These are phyloP conservation scores for Aphodius granarius DNA, from an alignment of 2,888 invertebrate species.

Conservation along the genomic window DNA sequence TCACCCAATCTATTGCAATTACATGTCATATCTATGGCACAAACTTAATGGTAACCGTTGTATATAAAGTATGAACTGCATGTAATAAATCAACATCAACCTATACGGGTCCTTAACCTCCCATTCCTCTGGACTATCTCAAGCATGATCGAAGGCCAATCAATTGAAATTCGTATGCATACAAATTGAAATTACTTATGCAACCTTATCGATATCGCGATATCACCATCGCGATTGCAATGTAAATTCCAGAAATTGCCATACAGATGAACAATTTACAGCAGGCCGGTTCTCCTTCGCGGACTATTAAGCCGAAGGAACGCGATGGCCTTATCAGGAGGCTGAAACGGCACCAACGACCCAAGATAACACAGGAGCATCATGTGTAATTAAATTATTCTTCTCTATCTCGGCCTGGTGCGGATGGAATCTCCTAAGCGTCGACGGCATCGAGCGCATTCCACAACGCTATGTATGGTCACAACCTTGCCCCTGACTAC, in stretches of 20 bases:
- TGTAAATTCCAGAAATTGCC: neutral
- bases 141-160: too few species aligned
- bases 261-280: neutral
- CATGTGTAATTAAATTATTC: neutral
- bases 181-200: neutral
- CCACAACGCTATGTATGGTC: neutral
- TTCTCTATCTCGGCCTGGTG: neutral
- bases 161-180: neutral
- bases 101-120: too few species aligned
- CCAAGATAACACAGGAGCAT: neutral
- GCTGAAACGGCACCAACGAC: neutral
- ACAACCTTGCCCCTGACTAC: neutral
- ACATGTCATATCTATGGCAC: too few species aligned
- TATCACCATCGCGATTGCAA: neutral
- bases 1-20: too few species aligned
- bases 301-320: neutral
- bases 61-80: too few species aligned
- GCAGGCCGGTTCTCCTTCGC: neutral
- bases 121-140: too few species aligned
- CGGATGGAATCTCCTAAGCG: neutral
- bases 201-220: neutral
- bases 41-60: too few species aligned
- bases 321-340: neutral
- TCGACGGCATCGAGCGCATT: neutral
- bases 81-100: too few species aligned